A percentile compares a stretch with the other conserved stretches of the same genome.
Conservation (phyloP, 2,113 vertebrate genomes). For the Dasypus novemcinctus region DNA sequence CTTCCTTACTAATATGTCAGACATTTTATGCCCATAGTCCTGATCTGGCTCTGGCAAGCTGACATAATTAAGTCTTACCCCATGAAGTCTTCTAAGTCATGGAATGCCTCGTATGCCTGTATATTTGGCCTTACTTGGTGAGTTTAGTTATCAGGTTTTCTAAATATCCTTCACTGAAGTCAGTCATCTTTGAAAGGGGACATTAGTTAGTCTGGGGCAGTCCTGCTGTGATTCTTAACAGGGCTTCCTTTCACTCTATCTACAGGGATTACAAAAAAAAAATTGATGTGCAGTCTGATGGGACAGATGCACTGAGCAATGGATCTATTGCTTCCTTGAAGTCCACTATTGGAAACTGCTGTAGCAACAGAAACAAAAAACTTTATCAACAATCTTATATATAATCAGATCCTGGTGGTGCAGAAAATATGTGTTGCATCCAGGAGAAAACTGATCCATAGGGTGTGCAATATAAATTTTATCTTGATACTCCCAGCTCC, state of each 20-base stretch:
- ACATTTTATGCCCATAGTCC: background rate
- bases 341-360: background rate
- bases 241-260: background rate
- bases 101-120: background rate
- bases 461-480: background rate
- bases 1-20: background rate
- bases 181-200: background rate
- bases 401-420: background rate
- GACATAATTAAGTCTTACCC: background rate
- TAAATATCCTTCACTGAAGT: background rate
- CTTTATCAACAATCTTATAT: background rate
- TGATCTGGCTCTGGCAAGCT: background rate
- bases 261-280: background rate
- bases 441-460: background rate
- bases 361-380: background rate
- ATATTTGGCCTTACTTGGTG: background rate
- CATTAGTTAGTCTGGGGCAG: background rate
- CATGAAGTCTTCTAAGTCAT: background rate
- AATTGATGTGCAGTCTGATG: background rate
- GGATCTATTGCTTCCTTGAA: background rate
- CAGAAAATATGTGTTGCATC: background rate
- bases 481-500: background rate
- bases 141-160: conserved; percentile 3
- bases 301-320: background rate
- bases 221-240: background rate